phyloP scores from a whole-genome alignment of 2,888 invertebrate genomes.

The Keiferia lycopersicella region DNA sequence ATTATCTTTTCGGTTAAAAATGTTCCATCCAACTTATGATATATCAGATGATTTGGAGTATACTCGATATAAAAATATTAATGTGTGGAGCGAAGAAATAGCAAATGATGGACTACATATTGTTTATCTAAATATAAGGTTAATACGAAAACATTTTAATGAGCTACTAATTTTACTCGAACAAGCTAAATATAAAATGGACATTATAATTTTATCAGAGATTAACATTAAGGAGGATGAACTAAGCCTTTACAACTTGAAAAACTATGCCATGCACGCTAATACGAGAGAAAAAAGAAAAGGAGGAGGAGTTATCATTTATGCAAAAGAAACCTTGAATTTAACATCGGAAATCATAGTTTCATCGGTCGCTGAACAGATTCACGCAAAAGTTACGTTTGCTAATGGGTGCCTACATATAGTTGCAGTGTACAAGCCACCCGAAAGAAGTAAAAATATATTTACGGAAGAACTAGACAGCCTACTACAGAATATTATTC shows the following conservation, averaged over 20 bases:
- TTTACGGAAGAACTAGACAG: neutral
- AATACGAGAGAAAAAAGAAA: neutral
- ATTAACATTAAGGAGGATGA: slow-evolving; percentile 25
- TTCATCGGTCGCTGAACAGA: neutral
- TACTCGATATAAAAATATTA: neutral
- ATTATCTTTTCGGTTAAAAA: neutral
- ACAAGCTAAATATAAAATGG: neutral
- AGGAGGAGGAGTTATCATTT: neutral
- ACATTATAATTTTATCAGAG: slow-evolving; percentile 24
- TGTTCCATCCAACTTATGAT: neutral
- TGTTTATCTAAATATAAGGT: slow-evolving; percentile 23
- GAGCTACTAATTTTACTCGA: slow-evolving; percentile 14
- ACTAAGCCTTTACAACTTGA: neutral
- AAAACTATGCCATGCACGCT: neutral
- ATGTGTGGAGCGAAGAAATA: neutral
- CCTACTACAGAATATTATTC: neutral
- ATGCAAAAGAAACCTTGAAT: neutral
- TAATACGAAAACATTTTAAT: slow-evolving; percentile 22
- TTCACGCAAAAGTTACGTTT: neutral
- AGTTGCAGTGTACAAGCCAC: neutral
- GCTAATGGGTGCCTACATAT: neutral
- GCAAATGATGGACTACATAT: neutral
- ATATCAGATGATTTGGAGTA: neutral
- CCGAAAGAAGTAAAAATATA: neutral
- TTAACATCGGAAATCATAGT: neutral